phyloP scores from a whole-genome alignment of 2,888 invertebrate genomes.

The Drosophila algonquin region DNA sequence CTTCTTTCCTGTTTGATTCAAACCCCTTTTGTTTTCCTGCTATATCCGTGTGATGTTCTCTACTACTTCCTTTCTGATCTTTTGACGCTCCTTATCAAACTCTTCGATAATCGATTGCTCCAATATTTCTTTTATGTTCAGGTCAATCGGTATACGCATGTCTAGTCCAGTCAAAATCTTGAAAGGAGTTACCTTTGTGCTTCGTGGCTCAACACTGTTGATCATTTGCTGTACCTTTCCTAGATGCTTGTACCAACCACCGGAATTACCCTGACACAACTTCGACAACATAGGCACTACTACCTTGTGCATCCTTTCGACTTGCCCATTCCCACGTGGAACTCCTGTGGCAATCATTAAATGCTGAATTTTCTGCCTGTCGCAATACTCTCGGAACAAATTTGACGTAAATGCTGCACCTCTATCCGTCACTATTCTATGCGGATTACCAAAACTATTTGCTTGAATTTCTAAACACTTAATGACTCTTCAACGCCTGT shows the following conservation, averaged over 20 bases:
- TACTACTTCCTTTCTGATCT: too few species aligned
- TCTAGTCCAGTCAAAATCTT: neutral
- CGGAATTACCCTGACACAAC: neutral
- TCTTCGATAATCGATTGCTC: too few species aligned
- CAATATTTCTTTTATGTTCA: neutral
- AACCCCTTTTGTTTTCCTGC: neutral
- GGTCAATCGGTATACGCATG: neutral
- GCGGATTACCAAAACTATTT: slow-evolving; percentile 12
- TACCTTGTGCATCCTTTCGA: slow-evolving; percentile 24
- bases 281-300: slow-evolving; percentile 13
- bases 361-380: too few species aligned
- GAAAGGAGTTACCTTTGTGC: neutral
- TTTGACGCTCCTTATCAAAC: too few species aligned
- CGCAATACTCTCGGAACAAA: neutral
- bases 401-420: neutral
- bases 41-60: neutral
- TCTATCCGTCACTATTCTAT: slow-evolving; percentile 5
- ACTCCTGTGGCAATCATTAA: slow-evolving; percentile 20
- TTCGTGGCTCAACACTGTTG: neutral
- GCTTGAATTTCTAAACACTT: slow-evolving; percentile 6
- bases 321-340: slow-evolving; percentile 9
- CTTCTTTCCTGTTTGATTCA: slow-evolving; percentile 17
- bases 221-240: slow-evolving; percentile 14
- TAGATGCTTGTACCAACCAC: slow-evolving; percentile 10
- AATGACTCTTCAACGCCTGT: slow-evolving; percentile 16